Evolutionary conservation across 1,140 invertebrate species (phyloP).

Genomic region (Drosophila murphyi): DNA sequence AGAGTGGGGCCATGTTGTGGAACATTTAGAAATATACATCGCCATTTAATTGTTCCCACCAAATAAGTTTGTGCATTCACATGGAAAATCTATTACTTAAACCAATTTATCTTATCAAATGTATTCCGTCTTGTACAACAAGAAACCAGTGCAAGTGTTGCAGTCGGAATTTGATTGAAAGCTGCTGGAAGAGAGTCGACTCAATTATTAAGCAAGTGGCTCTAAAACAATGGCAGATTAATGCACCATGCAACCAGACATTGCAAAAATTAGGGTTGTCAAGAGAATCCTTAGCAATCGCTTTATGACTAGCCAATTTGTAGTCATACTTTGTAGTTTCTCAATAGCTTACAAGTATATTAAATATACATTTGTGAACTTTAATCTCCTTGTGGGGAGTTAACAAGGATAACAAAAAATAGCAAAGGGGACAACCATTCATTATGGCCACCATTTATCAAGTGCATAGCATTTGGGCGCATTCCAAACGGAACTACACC

Average conservation of each 20-base stretch:
- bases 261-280: too few species aligned
- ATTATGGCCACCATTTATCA: constrained; percentile 52
- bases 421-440: constrained; percentile 33
- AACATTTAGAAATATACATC: neutral
- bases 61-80: constrained; percentile 19
- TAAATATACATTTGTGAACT: constrained; percentile 20
- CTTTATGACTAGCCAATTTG: neutral
- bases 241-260: too few species aligned
- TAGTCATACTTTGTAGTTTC: neutral
- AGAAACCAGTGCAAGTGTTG: neutral
- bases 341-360: constrained; percentile 1
- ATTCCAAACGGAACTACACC: constrained; percentile 16
- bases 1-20: constrained; percentile 18
- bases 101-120: constrained; percentile 1
- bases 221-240: too few species aligned
- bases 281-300: too few species aligned
- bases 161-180: too few species aligned
- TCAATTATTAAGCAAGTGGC: too few species aligned
- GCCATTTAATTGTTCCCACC: constrained; percentile 33
- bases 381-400: constrained; percentile 8
- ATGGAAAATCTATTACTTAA: constrained; percentile 1
- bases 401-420: neutral
- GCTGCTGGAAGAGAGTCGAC: too few species aligned
- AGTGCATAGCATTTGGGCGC: constrained; percentile 36
- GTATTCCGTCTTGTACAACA: neutral